Conservation (phyloP, 1,140 invertebrate species). For the Pararge aegeria region DNA sequence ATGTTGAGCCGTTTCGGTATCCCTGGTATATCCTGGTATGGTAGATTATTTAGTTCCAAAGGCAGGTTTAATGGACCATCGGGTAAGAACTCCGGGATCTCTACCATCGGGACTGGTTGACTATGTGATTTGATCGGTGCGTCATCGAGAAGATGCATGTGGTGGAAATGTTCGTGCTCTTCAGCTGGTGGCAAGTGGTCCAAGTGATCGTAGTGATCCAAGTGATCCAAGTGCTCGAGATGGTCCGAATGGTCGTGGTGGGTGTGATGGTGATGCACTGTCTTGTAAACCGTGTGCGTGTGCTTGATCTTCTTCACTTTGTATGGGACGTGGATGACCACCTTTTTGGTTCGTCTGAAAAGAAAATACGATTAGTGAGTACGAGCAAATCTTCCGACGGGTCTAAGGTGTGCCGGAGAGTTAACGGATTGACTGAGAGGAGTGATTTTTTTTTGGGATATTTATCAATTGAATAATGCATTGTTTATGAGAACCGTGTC, state of each 20-base stretch:
- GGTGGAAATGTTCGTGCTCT: constrained; percentile 74
- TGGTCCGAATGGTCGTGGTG: constrained; percentile 47
- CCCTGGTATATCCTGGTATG: constrained; percentile 36
- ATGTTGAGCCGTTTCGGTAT: constrained; percentile 17
- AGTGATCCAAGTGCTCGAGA: constrained; percentile 15
- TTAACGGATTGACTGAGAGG: no score
- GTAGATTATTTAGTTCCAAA: constrained; percentile 42
- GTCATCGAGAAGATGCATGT: constrained; percentile 54
- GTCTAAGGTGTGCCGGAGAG: no score
- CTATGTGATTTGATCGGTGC: constrained; percentile 44
- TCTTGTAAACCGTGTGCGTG: constrained; percentile 83
- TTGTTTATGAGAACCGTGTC: no score
- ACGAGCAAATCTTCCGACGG: no score
- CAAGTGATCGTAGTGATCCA: constrained; percentile 72
- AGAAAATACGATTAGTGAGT: background rate
- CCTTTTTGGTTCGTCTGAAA: constrained; percentile 79
- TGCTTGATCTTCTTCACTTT: constrained; percentile 83
- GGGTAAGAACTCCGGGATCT: constrained; percentile 58
- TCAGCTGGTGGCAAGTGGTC: constrained; percentile 53
- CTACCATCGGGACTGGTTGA: constrained; percentile 44
- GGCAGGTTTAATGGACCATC: constrained; percentile 49
- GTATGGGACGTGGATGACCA: constrained; percentile 82
- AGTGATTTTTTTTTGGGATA: no score
- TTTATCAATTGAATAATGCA: no score
- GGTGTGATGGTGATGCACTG: constrained; percentile 79